Base-by-base conservation (phyloP, 2,888 invertebrate species). In the Parnassius apollo region DNA sequence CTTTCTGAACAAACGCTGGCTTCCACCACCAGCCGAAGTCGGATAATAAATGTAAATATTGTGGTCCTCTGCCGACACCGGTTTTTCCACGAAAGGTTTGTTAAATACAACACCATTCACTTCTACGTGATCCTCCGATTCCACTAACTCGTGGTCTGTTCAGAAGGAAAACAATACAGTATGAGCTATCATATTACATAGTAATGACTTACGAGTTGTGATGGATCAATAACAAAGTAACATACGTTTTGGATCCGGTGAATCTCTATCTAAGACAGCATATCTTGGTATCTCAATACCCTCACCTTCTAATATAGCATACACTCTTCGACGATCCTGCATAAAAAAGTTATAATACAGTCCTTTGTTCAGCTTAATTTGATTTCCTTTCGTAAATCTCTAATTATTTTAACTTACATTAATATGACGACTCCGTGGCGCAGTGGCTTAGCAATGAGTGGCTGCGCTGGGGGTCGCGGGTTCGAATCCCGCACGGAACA, bases 31-130 rank as follows among this genome's bases (percentile, higher is more conserved):
- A 2, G 99, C 99, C 1, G 98, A 98, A 12, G 98, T 98, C 0
- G 99, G 99, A 90, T 99, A 99, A 86, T 99, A 99, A 75, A 99
- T 99, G 83, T 99, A 99, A 81, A 99, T 98, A 85, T 99, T 99
- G 85, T 99, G 99, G 91, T 99, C 99, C 88, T 99, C 99, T 0
- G 99, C 99, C 25, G 98, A 98, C 9, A 99, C 97, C 0, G 99
- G 99, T 83, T 99, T 99, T 91, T 99, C 99, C 22, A 99, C 99
- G 91, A 99, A 99, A 0, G 99, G 99, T 81, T 99, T 99, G 81
- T 98, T 98, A 81, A 99, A 99, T 25, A 95, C 95, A 42, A 97
- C 95, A 8, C 98, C 98, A 82, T 98, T 98, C 55, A 99, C 98
- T 91, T 99, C 99, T 3, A 99, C 98, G 75, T 98, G 98, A 86